These are phyloP conservation scores for Cassiopea xamachana DNA, from an alignment of 30 jellyfish, hydroid and myxozoan species.

Conservation along the genomic window DNA sequence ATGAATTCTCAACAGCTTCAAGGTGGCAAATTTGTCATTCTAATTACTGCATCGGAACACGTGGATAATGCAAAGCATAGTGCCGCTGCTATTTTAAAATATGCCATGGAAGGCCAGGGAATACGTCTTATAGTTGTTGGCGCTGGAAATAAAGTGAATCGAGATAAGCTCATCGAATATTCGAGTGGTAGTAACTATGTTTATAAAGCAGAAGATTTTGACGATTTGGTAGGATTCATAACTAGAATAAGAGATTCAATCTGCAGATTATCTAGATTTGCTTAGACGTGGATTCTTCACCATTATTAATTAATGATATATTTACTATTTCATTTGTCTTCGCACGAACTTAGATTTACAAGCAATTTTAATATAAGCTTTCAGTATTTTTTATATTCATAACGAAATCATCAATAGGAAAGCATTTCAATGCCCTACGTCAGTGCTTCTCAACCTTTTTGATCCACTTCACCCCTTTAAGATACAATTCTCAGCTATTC, in stretches of 20 bases:
- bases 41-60: constrained; percentile 72
- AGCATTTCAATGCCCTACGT: too few species aligned
- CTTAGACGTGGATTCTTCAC: neutral
- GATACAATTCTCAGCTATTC: too few species aligned
- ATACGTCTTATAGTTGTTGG: constrained; percentile 62
- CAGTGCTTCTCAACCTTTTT: too few species aligned
- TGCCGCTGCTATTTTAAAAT: constrained; percentile 20
- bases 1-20: constrained; percentile 3
- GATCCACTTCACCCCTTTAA: too few species aligned
- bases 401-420: neutral
- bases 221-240: constrained; percentile 76
- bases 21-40: constrained; percentile 62
- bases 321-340: too few species aligned
- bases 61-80: neutral
- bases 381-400: neutral
- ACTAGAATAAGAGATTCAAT: constrained; percentile 48
- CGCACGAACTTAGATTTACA: neutral
- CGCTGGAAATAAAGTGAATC: constrained; percentile 70
- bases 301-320: too few species aligned
- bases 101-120: constrained; percentile 44
- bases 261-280: constrained; percentile 46
- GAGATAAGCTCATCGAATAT: constrained; percentile 17
- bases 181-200: constrained; percentile 41
- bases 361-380: neutral
- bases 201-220: constrained; percentile 61